phyloP scores from a whole-genome alignment of 2,888 invertebrate species.

The Tenodera sinensis region DNA sequence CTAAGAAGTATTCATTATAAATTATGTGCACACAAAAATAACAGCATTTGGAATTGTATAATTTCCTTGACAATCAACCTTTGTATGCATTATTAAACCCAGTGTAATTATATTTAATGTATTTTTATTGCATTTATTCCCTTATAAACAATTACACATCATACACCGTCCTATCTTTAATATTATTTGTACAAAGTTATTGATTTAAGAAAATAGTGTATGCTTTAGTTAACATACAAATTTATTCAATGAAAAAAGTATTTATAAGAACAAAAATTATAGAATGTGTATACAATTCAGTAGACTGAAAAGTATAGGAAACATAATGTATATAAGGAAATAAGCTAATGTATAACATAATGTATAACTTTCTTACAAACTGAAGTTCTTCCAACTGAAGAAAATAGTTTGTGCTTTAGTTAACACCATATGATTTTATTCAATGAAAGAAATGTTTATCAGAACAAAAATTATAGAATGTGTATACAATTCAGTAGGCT shows the following conservation, averaged over 20 bases:
- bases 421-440: not conserved
- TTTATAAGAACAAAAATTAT: not conserved
- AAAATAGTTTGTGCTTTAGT: not conserved
- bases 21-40: too few species aligned
- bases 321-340: too few species aligned
- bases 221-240: not conserved
- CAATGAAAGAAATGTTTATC: not conserved
- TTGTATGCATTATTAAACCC: too few species aligned
- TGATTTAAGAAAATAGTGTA: not conserved
- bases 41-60: too few species aligned
- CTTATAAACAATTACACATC: not conserved
- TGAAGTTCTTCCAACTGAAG: too few species aligned
- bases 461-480: not conserved
- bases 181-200: not conserved
- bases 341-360: too few species aligned
- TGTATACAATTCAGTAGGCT: not conserved
- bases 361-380: too few species aligned
- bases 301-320: not conserved
- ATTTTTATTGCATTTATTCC: too few species aligned
- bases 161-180: not conserved
- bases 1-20: too few species aligned
- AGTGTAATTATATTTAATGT: too few species aligned
- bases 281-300: not conserved
- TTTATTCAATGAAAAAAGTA: not conserved
- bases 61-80: too few species aligned